Evolutionary conservation across 2,888 invertebrate genomes (phyloP).

Genomic region (Halocaridina rubra): DNA sequence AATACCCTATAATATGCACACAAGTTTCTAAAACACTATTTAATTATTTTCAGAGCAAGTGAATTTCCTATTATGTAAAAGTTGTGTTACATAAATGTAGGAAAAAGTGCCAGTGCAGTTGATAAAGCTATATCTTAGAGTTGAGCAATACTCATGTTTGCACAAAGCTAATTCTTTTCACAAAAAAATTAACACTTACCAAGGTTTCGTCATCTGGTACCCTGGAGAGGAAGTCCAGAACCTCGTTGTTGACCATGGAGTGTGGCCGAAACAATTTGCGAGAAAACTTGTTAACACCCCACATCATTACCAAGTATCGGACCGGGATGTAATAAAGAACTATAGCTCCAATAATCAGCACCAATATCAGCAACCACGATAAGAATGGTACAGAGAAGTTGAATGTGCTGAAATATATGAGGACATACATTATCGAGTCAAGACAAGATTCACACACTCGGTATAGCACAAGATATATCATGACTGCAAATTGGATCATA

Average conservation of each 20-base stretch:
- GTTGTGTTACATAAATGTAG: too few species aligned
- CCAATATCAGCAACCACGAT: constrained; percentile 88
- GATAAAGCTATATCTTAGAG: background rate
- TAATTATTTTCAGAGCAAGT: too few species aligned
- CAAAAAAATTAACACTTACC: constrained; percentile 74
- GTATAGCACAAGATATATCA: too few species aligned
- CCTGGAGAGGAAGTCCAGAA: constrained; percentile 92
- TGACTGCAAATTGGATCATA: too few species aligned
- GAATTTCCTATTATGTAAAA: too few species aligned
- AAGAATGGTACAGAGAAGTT: constrained; percentile 97
- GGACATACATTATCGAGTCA: too few species aligned
- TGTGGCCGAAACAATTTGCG: constrained; percentile 92
- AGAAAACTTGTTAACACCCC: constrained; percentile 97
- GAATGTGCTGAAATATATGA: constrained; percentile 80
- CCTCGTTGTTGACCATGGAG: constrained; percentile 96
- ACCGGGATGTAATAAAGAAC: constrained; percentile 91
- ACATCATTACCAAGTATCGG: constrained; percentile 84
- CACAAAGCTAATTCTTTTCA: background rate
- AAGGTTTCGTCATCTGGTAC: constrained; percentile 94
- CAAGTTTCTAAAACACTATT: too few species aligned
- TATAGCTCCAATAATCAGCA: constrained; percentile 79
- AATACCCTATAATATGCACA: too few species aligned
- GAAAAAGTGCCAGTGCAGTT: too few species aligned
- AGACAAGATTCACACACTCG: too few species aligned
- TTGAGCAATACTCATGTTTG: background rate